phyloP scores from a whole-genome alignment of 2,113 vertebrate genomes.

The Catharus bicknelli region DNA sequence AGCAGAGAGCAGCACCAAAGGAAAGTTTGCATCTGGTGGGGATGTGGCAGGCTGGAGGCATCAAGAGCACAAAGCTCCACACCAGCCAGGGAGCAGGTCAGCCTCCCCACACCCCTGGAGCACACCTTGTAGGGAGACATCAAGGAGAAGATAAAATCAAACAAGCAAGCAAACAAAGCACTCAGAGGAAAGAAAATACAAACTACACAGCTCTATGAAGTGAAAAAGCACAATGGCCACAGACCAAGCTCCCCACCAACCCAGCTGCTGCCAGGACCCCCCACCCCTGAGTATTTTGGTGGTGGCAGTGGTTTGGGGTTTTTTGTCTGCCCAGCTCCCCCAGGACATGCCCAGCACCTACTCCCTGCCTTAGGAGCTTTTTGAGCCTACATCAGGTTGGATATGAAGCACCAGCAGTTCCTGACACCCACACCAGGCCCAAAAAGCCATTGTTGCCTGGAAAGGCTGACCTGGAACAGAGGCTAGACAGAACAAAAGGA shows the following conservation, averaged over 20 bases:
- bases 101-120: not conserved
- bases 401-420: not conserved
- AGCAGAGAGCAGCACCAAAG: not conserved
- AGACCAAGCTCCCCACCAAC: accelerated
- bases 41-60: not conserved
- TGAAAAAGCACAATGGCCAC: accelerated
- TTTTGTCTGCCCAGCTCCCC: accelerated
- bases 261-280: accelerated
- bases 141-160: not conserved
- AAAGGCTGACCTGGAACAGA: no score
- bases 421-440: not conserved
- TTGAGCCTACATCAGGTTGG: not conserved
- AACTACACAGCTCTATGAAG: accelerated
- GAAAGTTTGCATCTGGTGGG: not conserved
- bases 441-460: not conserved
- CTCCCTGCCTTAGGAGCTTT: not conserved
- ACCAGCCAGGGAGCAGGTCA: not conserved
- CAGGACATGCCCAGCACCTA: accelerated
- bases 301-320: not conserved
- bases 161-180: not conserved
- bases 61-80: not conserved
- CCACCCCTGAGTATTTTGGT: not conserved
- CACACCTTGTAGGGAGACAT: not conserved
- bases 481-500: no score
- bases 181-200: not conserved